Conservation (phyloP, 92 coral and sea anemone genomes). For the Epizoanthus scotinus region DNA sequence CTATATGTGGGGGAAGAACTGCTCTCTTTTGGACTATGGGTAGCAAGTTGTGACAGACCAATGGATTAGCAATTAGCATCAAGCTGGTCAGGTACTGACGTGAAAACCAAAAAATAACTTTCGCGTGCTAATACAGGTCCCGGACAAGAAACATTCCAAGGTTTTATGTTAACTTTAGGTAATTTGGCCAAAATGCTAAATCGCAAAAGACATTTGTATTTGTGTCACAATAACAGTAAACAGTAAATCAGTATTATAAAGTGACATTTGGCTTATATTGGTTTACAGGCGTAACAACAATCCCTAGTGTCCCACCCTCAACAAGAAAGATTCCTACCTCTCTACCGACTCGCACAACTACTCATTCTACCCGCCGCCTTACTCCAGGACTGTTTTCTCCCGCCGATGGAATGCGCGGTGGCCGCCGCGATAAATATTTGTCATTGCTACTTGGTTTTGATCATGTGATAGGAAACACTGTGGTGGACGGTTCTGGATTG, state of each 20-base stretch:
- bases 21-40: no score
- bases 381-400: background rate
- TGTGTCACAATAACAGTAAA: no score
- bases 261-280: background rate
- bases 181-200: background rate
- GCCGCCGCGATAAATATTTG: conserved; percentile 56
- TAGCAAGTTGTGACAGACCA: no score
- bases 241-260: no score
- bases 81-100: no score
- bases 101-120: no score
- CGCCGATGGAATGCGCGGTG: conserved; percentile 23
- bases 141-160: no score
- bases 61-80: no score
- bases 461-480: conserved; percentile 78
- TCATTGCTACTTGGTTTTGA: conserved; percentile 93
- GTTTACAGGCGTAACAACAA: conserved; percentile 12
- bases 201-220: no score
- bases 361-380: conserved; percentile 56
- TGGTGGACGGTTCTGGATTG: conserved; percentile 84
- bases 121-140: no score
- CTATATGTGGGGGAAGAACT: no score
- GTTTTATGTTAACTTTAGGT: background rate
- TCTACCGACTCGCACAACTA: conserved; percentile 30
- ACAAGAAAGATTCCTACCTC: background rate
- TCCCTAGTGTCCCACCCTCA: conserved; percentile 2